phyloP scores from a whole-genome alignment of 2,113 vertebrate species.

The Ictalurus punctatus region DNA sequence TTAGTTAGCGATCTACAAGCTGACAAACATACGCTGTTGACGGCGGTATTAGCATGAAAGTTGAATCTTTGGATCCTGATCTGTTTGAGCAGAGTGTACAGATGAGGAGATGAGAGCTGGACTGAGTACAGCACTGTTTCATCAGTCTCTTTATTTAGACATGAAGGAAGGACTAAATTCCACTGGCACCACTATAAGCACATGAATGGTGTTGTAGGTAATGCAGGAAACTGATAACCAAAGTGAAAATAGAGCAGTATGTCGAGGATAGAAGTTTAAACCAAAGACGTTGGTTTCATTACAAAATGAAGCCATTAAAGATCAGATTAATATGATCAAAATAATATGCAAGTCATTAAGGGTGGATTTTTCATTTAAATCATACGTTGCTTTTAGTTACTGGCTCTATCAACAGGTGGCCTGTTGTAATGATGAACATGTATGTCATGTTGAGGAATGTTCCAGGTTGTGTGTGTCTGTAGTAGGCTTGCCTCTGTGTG shows the following conservation, averaged over 20 bases:
- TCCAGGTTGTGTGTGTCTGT: conserved; percentile 55
- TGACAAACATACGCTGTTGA: background rate
- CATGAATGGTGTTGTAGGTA: background rate
- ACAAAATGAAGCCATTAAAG: background rate
- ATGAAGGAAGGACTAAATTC: background rate
- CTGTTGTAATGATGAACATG: conserved; percentile 66
- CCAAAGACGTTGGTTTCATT: background rate
- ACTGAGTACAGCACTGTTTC: background rate
- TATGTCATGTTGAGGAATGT: conserved; percentile 64
- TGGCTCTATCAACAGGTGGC: conserved; percentile 63
- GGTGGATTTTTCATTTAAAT: background rate
- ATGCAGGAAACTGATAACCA: background rate
- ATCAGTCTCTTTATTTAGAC: background rate
- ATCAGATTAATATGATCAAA: background rate
- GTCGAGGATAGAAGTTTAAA: background rate
- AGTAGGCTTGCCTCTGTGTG: conserved; percentile 35
- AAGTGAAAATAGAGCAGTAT: background rate
- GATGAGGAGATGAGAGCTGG: background rate
- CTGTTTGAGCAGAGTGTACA: background rate
- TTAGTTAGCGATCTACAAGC: background rate
- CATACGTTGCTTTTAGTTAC: background rate
- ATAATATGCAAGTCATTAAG: background rate
- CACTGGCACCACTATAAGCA: background rate
- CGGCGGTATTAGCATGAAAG: background rate
- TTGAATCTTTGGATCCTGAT: background rate